Percentiles rank a stretch among this genome's conserved stretches.
phyloP scores from a whole-genome alignment of 2,113 vertebrate species.

The Syrmaticus mikado region DNA sequence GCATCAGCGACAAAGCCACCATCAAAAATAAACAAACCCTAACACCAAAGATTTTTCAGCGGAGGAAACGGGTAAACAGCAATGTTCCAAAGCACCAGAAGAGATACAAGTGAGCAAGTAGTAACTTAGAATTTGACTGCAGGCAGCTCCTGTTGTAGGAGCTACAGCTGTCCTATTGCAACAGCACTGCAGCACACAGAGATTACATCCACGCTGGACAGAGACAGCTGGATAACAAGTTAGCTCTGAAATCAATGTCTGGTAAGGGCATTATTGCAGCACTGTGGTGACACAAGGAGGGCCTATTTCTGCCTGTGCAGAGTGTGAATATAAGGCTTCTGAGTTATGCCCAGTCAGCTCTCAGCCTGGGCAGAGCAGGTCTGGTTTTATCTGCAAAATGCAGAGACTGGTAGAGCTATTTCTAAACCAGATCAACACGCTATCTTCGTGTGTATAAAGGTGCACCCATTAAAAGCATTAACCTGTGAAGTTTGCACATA shows the following conservation, averaged over 20 bases:
- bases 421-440: neutral
- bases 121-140: neutral
- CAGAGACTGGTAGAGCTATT: neutral
- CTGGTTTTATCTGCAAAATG: slow-evolving; percentile 24
- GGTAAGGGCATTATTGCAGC: neutral
- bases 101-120: neutral
- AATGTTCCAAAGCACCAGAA: neutral
- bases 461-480: neutral
- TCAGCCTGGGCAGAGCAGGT: neutral
- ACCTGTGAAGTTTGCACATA: neutral
- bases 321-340: neutral
- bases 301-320: neutral
- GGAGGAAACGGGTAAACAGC: neutral
- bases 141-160: neutral
- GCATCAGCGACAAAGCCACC: too few relatives aligned
- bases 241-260: neutral
- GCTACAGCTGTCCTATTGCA: neutral
- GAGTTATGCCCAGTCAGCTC: neutral
- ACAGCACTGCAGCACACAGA: neutral
- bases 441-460: neutral
- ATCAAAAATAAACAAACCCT: too few relatives aligned
- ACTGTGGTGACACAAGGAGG: neutral
- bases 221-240: neutral
- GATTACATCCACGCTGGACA: accelerated
- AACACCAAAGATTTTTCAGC: neutral